These are phyloP conservation scores for Eupithecia inturbata DNA, from an alignment of 2,888 invertebrate genomes.

Conservation along the genomic window DNA sequence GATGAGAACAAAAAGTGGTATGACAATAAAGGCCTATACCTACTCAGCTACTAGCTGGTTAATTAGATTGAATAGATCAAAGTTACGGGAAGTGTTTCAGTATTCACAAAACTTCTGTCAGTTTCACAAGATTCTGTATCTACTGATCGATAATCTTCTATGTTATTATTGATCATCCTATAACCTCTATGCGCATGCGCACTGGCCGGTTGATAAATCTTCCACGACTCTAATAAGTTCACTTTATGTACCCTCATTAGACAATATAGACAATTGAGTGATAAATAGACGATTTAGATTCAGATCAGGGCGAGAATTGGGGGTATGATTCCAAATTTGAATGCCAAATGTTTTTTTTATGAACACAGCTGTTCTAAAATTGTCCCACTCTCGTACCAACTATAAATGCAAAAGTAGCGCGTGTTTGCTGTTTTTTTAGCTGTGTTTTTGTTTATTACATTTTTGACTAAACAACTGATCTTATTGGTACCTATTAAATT, in stretches of 20 bases:
- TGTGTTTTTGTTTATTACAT: no score
- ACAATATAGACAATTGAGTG: constrained; percentile 26
- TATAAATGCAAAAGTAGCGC: not conserved
- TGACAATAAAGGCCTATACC: not conserved
- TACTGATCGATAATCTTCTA: constrained; percentile 21
- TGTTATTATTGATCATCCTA: constrained; percentile 1
- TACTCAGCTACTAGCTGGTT: not conserved
- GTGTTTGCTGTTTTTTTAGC: not conserved
- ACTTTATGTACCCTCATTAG: constrained; percentile 30
- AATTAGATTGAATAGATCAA: not conserved
- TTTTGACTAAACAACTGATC: no score
- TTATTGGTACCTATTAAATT: no score
- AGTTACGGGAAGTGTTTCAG: not conserved
- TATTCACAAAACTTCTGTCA: not conserved
- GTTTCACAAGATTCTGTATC: not conserved
- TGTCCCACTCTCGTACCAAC: no score
- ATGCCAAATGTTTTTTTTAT: constrained; percentile 7
- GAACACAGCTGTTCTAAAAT: constrained; percentile 4
- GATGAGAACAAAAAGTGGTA: not conserved
- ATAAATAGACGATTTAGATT: constrained; percentile 27
- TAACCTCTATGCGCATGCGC: constrained; percentile 39
- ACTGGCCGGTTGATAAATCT: constrained; percentile 25
- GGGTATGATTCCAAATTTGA: constrained; percentile 4
- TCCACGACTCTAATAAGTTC: constrained; percentile 43
- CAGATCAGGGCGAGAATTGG: constrained; percentile 12